Percentiles rank a stretch among this genome's conserved stretches.
Conservation (phyloP, 1,140 invertebrate genomes). For the Eupristina koningsbergeri region DNA sequence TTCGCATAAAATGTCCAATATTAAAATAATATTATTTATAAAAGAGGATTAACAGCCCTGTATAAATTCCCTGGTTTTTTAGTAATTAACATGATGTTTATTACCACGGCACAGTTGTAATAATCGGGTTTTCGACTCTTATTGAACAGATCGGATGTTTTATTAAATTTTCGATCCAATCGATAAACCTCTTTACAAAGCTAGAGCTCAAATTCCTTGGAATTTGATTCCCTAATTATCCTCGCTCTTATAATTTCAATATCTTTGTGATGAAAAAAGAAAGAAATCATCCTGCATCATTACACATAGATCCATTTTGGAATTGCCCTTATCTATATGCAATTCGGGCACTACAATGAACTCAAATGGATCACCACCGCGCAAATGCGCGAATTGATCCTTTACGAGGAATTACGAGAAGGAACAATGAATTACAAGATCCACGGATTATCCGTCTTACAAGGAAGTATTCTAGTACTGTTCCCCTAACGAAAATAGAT, state of each 20-base stretch:
- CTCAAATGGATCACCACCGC: conserved; percentile 14
- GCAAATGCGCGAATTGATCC: conserved; percentile 45
- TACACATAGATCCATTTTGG: conserved; percentile 14
- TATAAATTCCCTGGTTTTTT: background rate
- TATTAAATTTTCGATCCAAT: background rate
- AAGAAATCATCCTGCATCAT: conserved; percentile 26
- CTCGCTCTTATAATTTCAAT: conserved; percentile 21
- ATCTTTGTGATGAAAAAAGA: background rate
- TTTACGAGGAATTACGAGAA: conserved; percentile 45
- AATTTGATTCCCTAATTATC: conserved; percentile 20
- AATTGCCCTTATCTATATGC: background rate
- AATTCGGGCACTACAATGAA: background rate
- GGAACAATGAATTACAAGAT: conserved; percentile 46
- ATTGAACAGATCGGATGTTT: background rate
- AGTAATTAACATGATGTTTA: background rate
- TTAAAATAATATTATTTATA: background rate
- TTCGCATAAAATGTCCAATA: background rate
- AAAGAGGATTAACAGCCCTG: background rate
- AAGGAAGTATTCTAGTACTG: background rate
- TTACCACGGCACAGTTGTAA: background rate
- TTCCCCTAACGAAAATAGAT: background rate
- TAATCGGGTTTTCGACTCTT: background rate
- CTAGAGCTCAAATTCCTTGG: background rate
- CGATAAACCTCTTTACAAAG: background rate
- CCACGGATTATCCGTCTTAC: conserved; percentile 43